Conservation (phyloP, 1,140 invertebrate genomes). For the Zaprionus inermis region DNA sequence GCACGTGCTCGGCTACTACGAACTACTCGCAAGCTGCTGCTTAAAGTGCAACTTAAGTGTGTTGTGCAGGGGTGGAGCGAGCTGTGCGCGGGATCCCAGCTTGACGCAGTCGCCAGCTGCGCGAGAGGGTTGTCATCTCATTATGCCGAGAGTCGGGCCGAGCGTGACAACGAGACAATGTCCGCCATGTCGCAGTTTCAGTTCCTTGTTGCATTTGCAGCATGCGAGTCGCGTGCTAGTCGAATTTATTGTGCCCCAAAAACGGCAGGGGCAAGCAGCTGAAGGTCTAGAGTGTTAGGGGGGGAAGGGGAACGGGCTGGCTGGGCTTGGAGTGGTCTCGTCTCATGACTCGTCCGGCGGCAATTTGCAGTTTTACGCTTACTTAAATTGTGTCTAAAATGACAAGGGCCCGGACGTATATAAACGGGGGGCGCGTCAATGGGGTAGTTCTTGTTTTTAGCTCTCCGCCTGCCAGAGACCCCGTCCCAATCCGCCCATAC, state of each 20-base stretch:
- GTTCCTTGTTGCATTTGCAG: slow-evolving; percentile 43
- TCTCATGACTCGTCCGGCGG: slow-evolving; percentile 45
- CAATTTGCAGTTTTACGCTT: slow-evolving; percentile 82
- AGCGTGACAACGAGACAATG: slow-evolving; percentile 78
- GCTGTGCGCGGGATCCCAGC: background rate
- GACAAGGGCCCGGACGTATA: slow-evolving; percentile 62
- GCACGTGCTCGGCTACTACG: background rate
- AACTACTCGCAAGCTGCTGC: slow-evolving; percentile 15
- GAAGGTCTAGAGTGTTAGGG: too few relatives aligned
- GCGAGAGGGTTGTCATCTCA: slow-evolving; percentile 61
- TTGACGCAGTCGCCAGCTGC: background rate
- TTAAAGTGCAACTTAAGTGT: background rate
- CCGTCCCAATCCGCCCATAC: background rate
- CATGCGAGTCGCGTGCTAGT: slow-evolving; percentile 62
- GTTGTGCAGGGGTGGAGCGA: background rate
- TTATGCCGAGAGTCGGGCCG: slow-evolving; percentile 72
- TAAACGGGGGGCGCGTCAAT: slow-evolving; percentile 7
- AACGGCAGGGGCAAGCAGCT: background rate
- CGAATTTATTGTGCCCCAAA: slow-evolving; percentile 66
- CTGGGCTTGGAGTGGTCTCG: background rate
- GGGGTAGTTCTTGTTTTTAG: slow-evolving; percentile 38
- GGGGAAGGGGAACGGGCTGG: background rate
- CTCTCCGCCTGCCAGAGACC: background rate
- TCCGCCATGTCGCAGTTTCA: slow-evolving; percentile 21
- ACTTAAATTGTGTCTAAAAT: slow-evolving; percentile 81